A percentile compares a stretch with the other conserved stretches of the same genome.
phyloP scores from a whole-genome alignment of 2,888 invertebrate species.

The Erannis defoliaria region DNA sequence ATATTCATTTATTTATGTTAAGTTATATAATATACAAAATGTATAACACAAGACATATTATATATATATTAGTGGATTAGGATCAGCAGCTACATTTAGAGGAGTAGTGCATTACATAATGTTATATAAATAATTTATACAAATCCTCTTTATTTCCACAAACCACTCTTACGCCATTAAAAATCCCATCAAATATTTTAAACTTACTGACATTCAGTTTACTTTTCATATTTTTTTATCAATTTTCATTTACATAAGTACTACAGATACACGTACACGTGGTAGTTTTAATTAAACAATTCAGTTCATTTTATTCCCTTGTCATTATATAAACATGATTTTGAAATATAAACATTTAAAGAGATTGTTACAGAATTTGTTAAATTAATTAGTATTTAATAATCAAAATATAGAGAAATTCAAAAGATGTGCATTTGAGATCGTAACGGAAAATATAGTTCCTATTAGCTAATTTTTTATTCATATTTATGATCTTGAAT shows the following conservation, averaged over 20 bases:
- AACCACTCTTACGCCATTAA: slow-evolving; percentile 54
- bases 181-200: slow-evolving; percentile 59
- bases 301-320: slow-evolving; percentile 83
- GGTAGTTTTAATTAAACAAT: slow-evolving; percentile 66
- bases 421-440: too few species aligned
- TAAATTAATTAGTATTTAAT: slow-evolving; percentile 43
- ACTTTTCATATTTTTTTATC: slow-evolving; percentile 29
- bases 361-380: slow-evolving; percentile 40
- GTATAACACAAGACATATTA: slow-evolving; percentile 25
- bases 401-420: too few species aligned
- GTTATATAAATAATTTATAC: slow-evolving; percentile 29
- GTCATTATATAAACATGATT: slow-evolving; percentile 65
- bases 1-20: not conserved
- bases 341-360: slow-evolving; percentile 65
- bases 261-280: slow-evolving; percentile 70
- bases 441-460: too few species aligned
- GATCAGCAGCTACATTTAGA: slow-evolving; percentile 9
- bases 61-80: not conserved
- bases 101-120: slow-evolving; percentile 21
- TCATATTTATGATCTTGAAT: not conserved
- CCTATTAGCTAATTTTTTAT: not conserved
- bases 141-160: slow-evolving; percentile 45
- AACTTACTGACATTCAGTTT: slow-evolving; percentile 28
- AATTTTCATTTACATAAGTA: slow-evolving; percentile 63
- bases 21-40: slow-evolving; percentile 10